Base-by-base conservation (phyloP, 1,140 invertebrate species). In the Pissodes strobi region DNA sequence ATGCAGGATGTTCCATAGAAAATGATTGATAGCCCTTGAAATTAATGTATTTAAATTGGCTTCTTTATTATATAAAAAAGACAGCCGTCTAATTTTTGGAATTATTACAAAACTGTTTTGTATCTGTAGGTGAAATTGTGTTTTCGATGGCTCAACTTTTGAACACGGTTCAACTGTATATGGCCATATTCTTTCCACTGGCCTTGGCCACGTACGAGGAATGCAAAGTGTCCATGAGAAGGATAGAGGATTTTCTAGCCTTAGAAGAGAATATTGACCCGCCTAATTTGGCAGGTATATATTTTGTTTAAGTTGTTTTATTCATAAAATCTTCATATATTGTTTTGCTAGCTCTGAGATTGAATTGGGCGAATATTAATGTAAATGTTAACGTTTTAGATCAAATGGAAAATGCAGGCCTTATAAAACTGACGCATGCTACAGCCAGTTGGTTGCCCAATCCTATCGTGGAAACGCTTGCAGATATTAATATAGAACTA, bases 141-240 rank as follows among this genome's bases (percentile, higher is more conserved):
- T 92, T 92, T 76, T 87, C 89, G 5, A 81, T 89, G 59, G 86
- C 88, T 25, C 85, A 89, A 56, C 85, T 91, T 68, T 89, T 88
- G 72, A 90, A 92, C 74, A 82, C 86, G 41, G 73, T 92, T 15
- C 86, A 90, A 69, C 74, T 88, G 1, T 86, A 86, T 15, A 86
- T 90, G 80, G 88, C 88, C 12, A 87, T 91, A 64, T 83, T 87
- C 63, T 89, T 87, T 75, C 90, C 90, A 1, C 13, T 74, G 48
- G 75, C 70, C 13, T 61, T 75, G 27, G 56, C 69, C 9, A 68
- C 52, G 27, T 71, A 69, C 19, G 73, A 74, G 12, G 87, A 89
- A 74, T 79, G 85, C 2, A 78, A 82, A 67, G 84, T 89, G 2
- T 89, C 89, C 0, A 79, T 91, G 8, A 82, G 80, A 60, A 77